phyloP scores from a whole-genome alignment of 2,888 invertebrate species.

The Xylocampa areola region DNA sequence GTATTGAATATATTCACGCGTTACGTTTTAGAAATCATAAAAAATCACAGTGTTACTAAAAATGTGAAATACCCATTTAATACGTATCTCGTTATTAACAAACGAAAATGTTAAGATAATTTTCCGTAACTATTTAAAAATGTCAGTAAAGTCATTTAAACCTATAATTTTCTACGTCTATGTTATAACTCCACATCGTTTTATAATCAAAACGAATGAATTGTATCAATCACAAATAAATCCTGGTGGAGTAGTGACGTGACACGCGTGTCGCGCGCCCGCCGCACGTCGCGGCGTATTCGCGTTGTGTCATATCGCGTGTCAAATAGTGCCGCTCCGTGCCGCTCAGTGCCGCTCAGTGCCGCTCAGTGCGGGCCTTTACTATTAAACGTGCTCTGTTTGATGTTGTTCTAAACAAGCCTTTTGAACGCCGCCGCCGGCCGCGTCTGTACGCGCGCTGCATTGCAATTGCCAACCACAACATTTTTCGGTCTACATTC shows the following conservation, averaged over 20 bases:
- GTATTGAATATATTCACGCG: too few relatives aligned
- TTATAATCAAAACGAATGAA: background rate
- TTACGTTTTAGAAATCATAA: too few relatives aligned
- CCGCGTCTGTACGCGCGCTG: background rate
- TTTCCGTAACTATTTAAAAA: too few relatives aligned
- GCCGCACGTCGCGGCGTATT: background rate
- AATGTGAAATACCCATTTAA: background rate
- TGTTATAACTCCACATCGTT: too few relatives aligned
- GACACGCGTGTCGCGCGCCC: background rate
- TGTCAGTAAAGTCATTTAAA: too few relatives aligned
- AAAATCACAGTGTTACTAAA: too few relatives aligned
- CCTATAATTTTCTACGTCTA: too few relatives aligned
- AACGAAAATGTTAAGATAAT: too few relatives aligned
- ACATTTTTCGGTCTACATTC: background rate
- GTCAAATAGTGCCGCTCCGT: background rate
- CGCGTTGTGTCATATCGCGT: background rate
- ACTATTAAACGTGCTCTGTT: background rate
- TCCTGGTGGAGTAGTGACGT: background rate
- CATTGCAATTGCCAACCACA: background rate
- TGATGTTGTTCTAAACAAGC: background rate
- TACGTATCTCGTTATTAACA: too few relatives aligned
- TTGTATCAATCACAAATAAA: conserved; percentile 6
- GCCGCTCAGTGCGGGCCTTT: background rate
- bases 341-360: background rate
- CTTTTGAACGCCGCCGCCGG: background rate